Conservation (phyloP, 2,888 invertebrate species). For the Drosophila sordidula region DNA sequence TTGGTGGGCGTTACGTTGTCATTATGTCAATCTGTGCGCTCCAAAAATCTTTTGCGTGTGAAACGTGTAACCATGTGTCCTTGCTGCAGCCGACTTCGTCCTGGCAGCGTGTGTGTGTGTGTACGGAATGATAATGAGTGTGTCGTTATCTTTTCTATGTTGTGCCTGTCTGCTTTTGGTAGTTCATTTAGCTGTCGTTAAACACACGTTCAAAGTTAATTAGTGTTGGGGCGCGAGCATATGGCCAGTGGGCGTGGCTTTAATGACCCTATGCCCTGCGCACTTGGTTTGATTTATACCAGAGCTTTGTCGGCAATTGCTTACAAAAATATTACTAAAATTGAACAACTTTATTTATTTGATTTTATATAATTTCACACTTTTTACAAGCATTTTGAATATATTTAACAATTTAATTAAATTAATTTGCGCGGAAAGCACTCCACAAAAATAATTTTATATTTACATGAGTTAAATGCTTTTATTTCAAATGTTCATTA, state of each 20-base stretch:
- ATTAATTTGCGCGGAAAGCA: conserved; percentile 30
- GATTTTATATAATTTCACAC: conserved; percentile 32
- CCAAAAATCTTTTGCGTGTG: conserved; percentile 58
- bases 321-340: conserved; percentile 1
- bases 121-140: conserved; percentile 69
- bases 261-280: neutral
- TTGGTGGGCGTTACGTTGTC: conserved; percentile 76
- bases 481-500: conserved; percentile 23
- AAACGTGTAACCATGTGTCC: conserved; percentile 48
- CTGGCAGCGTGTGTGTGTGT: conserved; percentile 24
- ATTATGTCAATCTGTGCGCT: conserved; percentile 73
- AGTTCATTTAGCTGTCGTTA: conserved; percentile 77
- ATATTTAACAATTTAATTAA: conserved; percentile 46
- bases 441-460: conserved; percentile 20
- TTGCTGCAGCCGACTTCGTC: conserved; percentile 12
- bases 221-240: conserved; percentile 36
- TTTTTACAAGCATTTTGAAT: conserved; percentile 21
- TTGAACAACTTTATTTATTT: conserved; percentile 26
- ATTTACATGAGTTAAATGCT: conserved; percentile 32
- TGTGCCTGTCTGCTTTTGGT: conserved; percentile 66
- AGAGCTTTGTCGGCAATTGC: neutral
- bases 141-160: conserved; percentile 67
- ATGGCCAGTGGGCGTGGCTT: conserved; percentile 16
- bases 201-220: conserved; percentile 74
- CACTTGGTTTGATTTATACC: conserved; percentile 15